Evolutionary conservation across 2,113 vertebrate species (phyloP).

Genomic region (Tenrec ecaudatus): DNA sequence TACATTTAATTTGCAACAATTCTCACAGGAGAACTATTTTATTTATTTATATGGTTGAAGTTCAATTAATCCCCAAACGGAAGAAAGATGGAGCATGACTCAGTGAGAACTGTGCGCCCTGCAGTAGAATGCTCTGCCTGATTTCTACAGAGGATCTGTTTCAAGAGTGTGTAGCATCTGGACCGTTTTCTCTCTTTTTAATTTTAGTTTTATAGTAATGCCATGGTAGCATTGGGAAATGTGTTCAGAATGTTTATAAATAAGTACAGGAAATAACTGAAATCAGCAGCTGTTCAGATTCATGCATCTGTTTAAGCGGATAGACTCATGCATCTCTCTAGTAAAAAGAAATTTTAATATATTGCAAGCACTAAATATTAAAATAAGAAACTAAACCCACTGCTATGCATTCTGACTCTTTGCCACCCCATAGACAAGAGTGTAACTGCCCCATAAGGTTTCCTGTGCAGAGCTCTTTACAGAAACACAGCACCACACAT

Average conservation of each 20-base stretch:
- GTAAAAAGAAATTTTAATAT: conserved; percentile 53
- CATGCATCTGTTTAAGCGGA: conserved; percentile 60
- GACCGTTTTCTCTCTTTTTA: neutral
- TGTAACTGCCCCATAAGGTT: neutral
- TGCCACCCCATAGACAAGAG: neutral
- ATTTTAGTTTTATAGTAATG: conserved; percentile 43
- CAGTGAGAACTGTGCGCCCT: neutral
- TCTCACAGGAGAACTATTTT: neutral
- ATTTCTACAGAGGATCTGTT: neutral
- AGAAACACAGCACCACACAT: too few relatives aligned
- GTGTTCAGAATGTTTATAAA: conserved; percentile 71
- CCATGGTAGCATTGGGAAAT: neutral
- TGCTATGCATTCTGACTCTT: neutral
- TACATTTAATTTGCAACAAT: neutral
- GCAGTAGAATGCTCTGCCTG: neutral
- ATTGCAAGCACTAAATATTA: conserved; percentile 28
- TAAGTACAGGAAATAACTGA: conserved; percentile 62
- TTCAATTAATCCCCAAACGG: conserved; percentile 53
- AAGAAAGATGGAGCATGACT: neutral
- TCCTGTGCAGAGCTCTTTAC: too few relatives aligned
- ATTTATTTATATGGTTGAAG: conserved; percentile 61
- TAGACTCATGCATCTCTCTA: conserved; percentile 47
- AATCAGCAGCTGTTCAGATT: conserved; percentile 51
- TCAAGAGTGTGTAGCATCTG: neutral
- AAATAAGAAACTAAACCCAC: neutral